phyloP scores from a whole-genome alignment of 2,888 invertebrate species.

The Drosophila engyochracea region DNA sequence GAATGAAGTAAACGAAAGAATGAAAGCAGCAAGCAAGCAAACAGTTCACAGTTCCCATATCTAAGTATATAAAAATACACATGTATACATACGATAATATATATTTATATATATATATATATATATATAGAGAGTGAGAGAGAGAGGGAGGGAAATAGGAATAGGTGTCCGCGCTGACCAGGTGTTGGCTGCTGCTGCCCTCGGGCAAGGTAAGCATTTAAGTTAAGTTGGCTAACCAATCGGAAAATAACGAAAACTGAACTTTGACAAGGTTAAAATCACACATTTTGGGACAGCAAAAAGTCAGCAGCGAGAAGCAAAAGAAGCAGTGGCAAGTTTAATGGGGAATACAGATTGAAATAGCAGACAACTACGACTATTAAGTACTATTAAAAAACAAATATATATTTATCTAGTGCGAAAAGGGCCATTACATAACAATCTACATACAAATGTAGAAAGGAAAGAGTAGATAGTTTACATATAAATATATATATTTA shows the following conservation, averaged over 20 bases:
- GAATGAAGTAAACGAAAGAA: conserved; percentile 37
- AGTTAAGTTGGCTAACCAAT: conserved; percentile 27
- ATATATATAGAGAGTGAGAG: neutral
- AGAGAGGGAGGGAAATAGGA: neutral
- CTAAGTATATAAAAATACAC: conserved; percentile 1
- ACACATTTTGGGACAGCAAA: neutral
- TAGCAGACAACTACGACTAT: neutral
- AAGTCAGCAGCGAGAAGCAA: neutral
- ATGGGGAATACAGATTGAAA: neutral
- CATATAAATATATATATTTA: neutral
- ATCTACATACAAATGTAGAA: neutral
- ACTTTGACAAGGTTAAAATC: conserved; percentile 31
- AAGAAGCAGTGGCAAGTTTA: neutral
- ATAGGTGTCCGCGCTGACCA: conserved; percentile 30
- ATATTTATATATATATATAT: neutral
- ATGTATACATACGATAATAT: neutral
- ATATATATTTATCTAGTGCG: neutral
- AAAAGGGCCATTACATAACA: neutral
- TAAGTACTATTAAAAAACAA: neutral
- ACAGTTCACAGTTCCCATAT: conserved; percentile 23
- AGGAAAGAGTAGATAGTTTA: too few species aligned
- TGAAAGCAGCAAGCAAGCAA: conserved; percentile 16
- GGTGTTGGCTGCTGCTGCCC: conserved; percentile 19
- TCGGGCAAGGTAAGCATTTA: conserved; percentile 8
- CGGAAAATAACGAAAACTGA: conserved; percentile 26